Conservation (phyloP, 2,888 invertebrate genomes). For the Oasisia sp. region DNA sequence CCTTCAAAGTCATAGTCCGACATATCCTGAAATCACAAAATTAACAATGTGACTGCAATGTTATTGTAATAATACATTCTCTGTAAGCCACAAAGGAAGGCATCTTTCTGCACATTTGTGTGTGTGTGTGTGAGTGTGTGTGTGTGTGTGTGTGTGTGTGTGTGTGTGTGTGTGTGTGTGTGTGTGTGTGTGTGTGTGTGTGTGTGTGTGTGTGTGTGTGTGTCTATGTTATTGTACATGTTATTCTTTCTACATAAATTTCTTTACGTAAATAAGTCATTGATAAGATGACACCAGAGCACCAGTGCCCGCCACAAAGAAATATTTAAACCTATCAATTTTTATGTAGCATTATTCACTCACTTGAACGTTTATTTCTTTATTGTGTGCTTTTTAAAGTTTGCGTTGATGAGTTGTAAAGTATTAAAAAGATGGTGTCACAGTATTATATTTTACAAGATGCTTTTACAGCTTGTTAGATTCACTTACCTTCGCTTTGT, state of each 20-base stretch:
- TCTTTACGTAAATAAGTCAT: no score
- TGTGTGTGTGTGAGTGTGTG: background rate
- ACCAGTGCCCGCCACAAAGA: no score
- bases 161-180: background rate
- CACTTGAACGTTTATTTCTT: no score
- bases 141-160: background rate
- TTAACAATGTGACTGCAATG: background rate
- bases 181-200: no score
- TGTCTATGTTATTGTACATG: no score
- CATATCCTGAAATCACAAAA: slow-evolving; percentile 63
- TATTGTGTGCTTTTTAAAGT: background rate
- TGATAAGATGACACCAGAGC: no score
- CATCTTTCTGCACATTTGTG: slow-evolving; percentile 66
- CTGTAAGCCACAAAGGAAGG: background rate
- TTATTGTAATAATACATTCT: background rate
- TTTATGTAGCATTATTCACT: no score
- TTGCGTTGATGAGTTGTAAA: no score
- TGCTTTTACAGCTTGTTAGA: background rate
- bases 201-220: no score
- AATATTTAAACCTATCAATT: no score
- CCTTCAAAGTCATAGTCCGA: slow-evolving; percentile 78
- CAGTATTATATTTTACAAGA: background rate
- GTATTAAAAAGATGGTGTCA: background rate
- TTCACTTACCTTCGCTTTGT: slow-evolving; percentile 22
- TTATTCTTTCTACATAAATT: no score